A percentile compares a stretch with the other conserved stretches of the same genome.
phyloP scores from a whole-genome alignment of 2,797 vertebrate genomes.

The Sciurus carolinensis region DNA sequence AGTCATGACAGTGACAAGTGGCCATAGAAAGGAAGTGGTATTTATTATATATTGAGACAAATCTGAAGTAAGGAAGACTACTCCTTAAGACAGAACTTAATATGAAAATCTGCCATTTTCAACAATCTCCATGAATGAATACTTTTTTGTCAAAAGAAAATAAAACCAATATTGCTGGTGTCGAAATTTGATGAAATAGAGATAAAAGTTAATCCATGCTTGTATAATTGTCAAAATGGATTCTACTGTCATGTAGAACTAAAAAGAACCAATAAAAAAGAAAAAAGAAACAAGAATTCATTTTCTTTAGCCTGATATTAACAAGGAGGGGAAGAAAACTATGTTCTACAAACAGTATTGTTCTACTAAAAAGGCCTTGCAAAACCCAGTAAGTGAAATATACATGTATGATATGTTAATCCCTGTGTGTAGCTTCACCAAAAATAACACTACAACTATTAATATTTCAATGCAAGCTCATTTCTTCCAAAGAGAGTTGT shows the following conservation, averaged over 20 bases:
- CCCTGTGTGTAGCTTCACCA: background rate
- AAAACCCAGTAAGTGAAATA: background rate
- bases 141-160: background rate
- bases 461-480: background rate
- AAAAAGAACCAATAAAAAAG: too few relatives aligned
- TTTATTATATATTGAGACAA: background rate
- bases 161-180: background rate
- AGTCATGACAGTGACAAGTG: background rate
- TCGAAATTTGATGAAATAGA: slow-evolving; percentile 8
- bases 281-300: background rate
- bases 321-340: background rate
- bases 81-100: background rate
- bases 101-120: background rate
- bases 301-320: background rate
- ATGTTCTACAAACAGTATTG: background rate
- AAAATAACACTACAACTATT: background rate
- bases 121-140: background rate
- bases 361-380: background rate
- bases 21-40: background rate
- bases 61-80: background rate
- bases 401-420: background rate
- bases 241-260: too few relatives aligned
- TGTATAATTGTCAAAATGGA: too few relatives aligned
- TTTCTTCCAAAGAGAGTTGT: background rate
- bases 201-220: background rate